Conservation (phyloP, 2,797 vertebrate species). For the Spheniscus humboldti region DNA sequence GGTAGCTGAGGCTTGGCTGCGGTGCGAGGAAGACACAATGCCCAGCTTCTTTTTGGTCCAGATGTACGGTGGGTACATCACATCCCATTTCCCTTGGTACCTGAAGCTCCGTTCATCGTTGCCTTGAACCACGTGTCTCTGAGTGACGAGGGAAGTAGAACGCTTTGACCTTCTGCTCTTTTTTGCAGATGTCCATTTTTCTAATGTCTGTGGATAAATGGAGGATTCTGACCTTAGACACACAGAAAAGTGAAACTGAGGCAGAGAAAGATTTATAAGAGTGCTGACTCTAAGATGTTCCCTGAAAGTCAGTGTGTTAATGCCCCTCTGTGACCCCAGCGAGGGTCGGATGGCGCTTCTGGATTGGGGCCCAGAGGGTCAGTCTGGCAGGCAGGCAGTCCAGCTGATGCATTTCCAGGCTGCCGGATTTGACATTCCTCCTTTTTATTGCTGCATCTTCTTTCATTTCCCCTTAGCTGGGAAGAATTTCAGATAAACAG, state of each 20-base stretch:
- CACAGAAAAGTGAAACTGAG: neutral
- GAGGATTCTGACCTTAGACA: neutral
- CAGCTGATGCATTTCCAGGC: too few relatives aligned
- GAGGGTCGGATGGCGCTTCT: accelerated
- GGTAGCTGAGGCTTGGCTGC: neutral
- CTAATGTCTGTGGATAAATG: neutral
- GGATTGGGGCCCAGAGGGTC: neutral
- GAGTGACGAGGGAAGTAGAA: neutral
- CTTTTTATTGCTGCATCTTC: neutral
- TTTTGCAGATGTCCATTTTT: neutral
- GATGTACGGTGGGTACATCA: accelerated
- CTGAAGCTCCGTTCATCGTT: neutral
- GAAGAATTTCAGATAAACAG: neutral
- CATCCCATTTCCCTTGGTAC: neutral
- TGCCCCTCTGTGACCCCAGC: neutral
- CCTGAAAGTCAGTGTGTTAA: too few relatives aligned
- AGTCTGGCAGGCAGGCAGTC: neutral
- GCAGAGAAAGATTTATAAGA: neutral
- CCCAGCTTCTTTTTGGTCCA: neutral
- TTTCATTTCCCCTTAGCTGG: neutral
- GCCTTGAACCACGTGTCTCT: accelerated
- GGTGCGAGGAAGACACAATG: neutral
- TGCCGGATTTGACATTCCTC: neutral
- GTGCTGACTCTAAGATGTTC: neutral
- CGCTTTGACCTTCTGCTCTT: neutral